Conservation (phyloP, 1,140 invertebrate species). For the Drosophila arawakana region DNA sequence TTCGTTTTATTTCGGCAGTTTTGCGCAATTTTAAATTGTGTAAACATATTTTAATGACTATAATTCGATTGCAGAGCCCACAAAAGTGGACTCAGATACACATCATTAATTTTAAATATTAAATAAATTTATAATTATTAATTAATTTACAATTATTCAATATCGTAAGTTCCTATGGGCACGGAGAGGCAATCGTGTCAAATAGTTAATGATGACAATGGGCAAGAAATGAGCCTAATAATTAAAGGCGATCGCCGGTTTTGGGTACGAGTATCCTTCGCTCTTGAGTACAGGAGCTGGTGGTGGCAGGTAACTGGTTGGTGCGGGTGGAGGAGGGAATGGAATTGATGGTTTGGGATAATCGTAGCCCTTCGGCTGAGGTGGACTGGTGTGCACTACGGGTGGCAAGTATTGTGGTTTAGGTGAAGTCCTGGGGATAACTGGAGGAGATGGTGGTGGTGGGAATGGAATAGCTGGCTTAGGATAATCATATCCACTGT, state of each 20-base stretch:
- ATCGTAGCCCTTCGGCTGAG: constrained; percentile 63
- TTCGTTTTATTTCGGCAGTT: constrained; percentile 71
- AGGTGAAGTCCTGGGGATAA: constrained; percentile 44
- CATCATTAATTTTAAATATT: constrained; percentile 73
- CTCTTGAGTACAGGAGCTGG: constrained; percentile 55
- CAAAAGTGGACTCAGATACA: constrained; percentile 52
- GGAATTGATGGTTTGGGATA: constrained; percentile 65
- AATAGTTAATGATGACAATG: constrained; percentile 59
- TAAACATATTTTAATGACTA: constrained; percentile 82
- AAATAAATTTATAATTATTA: constrained; percentile 78
- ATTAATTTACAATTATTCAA: constrained; percentile 78
- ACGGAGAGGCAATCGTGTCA: constrained; percentile 75
- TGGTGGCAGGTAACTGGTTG: constrained; percentile 43
- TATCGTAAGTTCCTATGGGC: constrained; percentile 78
- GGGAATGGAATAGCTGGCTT: constrained; percentile 59
- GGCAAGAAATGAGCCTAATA: constrained; percentile 43
- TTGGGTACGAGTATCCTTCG: constrained; percentile 68
- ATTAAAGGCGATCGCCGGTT: constrained; percentile 66
- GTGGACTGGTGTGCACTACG: constrained; percentile 39
- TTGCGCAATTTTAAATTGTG: constrained; percentile 66
- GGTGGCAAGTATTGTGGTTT: constrained; percentile 59
- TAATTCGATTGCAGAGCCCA: constrained; percentile 69
- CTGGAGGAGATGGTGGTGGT: constrained; percentile 25
- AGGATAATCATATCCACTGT: constrained; percentile 39
- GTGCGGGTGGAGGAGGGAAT: constrained; percentile 50